phyloP scores from a whole-genome alignment of 2,113 vertebrate genomes.

The Phalacrocorax pelagicus region DNA sequence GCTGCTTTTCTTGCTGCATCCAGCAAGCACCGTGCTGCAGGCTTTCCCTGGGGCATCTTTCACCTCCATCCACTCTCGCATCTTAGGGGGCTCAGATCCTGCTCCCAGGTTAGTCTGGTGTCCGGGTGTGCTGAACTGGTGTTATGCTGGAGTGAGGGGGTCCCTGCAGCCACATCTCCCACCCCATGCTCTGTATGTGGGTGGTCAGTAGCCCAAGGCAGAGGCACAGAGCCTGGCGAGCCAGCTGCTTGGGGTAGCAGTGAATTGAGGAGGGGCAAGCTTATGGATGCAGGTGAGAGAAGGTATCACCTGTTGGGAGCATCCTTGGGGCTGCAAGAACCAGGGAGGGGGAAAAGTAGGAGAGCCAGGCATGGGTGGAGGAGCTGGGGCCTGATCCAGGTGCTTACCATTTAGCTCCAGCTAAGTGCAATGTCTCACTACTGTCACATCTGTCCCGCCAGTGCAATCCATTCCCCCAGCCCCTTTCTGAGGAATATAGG shows the following conservation, averaged over 20 bases:
- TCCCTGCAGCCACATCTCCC: neutral
- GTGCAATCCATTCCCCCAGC: fast-evolving
- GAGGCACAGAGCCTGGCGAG: neutral
- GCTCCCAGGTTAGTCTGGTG: neutral
- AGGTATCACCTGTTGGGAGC: neutral
- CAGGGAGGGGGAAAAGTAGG: neutral
- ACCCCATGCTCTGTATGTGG: fast-evolving
- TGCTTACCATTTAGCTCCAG: neutral
- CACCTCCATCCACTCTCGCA: fast-evolving
- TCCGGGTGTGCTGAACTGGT: neutral
- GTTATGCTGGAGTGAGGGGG: neutral
- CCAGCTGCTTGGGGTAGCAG: too few species aligned
- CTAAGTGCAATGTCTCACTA: fast-evolving
- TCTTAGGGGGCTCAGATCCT: fast-evolving
- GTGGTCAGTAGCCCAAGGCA: neutral
- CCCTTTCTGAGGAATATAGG: neutral
- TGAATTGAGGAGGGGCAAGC: neutral
- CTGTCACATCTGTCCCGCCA: neutral
- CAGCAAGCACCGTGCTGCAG: neutral
- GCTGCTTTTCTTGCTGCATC: neutral
- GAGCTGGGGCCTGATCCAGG: neutral
- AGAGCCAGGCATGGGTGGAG: neutral
- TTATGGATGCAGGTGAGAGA: neutral
- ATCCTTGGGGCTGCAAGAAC: neutral
- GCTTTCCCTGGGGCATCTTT: neutral